Conservation (phyloP, 2,113 vertebrate genomes). For the Sapajus apella region DNA sequence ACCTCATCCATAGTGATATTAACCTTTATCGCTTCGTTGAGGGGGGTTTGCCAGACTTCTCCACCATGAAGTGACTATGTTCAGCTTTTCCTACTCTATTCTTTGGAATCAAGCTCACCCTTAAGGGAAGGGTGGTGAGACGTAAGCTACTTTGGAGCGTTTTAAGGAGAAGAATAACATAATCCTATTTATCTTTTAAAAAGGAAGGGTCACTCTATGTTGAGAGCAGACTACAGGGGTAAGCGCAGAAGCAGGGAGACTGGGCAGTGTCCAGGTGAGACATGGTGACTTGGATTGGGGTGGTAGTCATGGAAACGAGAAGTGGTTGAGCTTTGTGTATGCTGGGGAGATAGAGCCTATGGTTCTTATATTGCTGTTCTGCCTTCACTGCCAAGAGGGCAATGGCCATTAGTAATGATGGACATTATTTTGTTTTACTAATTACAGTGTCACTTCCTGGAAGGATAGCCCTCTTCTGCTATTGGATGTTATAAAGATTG, state of each 20-base stretch:
- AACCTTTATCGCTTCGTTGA: background rate
- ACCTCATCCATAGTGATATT: background rate
- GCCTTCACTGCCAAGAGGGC: background rate
- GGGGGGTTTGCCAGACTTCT: background rate
- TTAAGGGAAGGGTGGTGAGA: background rate
- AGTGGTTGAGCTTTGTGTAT: background rate
- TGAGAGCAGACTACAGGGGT: background rate
- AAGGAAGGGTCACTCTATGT: background rate
- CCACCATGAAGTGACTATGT: background rate
- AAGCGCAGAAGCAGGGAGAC: background rate
- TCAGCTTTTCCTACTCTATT: background rate
- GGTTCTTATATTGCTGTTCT: background rate
- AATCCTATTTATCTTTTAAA: background rate
- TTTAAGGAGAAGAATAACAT: background rate
- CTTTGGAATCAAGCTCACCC: background rate
- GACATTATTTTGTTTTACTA: background rate
- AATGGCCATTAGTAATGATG: background rate
- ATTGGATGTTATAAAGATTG: background rate
- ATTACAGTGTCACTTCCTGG: background rate
- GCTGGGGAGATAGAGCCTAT: background rate
- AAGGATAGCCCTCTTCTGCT: background rate
- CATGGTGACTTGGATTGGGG: background rate
- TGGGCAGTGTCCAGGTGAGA: background rate
- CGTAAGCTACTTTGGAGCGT: background rate
- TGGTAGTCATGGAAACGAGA: background rate